Percentiles rank a stretch among this genome's conserved stretches.
phyloP scores from a whole-genome alignment of 1,140 invertebrate genomes.

The Armadillidium nasatum region DNA sequence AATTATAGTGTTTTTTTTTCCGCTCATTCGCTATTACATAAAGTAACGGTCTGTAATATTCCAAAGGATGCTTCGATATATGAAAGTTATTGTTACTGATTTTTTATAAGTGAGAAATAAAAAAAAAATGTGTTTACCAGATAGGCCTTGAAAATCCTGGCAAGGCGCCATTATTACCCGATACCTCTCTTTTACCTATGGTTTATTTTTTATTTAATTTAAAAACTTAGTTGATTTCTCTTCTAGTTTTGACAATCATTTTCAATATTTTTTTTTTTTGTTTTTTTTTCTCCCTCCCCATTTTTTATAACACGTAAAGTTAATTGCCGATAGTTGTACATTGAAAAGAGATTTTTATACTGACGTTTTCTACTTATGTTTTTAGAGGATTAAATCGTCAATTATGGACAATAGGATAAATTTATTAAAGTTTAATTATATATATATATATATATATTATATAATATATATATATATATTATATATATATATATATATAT shows the following conservation, averaged over 20 bases:
- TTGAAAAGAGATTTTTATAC: conserved; percentile 3
- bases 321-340: neutral
- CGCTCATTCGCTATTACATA: too few relatives aligned
- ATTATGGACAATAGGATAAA: neutral
- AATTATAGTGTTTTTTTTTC: neutral
- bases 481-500: neutral
- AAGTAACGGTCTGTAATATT: too few relatives aligned
- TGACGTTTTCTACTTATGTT: conserved; percentile 7
- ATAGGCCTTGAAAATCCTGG: too few relatives aligned
- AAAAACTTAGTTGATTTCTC: neutral
- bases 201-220: neutral
- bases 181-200: neutral
- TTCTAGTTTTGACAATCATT: neutral
- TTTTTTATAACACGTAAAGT: neutral
- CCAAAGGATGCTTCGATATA: too few relatives aligned
- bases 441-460: neutral
- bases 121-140: too few relatives aligned
- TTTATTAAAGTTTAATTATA: neutral
- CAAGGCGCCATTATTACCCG: neutral
- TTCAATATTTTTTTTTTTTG: neutral
- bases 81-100: too few relatives aligned
- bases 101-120: too few relatives aligned
- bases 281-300: neutral
- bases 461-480: neutral
- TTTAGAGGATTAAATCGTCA: neutral